These are phyloP conservation scores for Sminthopsis crassicaudata DNA, from an alignment of 2,113 vertebrate genomes.

Conservation along the genomic window DNA sequence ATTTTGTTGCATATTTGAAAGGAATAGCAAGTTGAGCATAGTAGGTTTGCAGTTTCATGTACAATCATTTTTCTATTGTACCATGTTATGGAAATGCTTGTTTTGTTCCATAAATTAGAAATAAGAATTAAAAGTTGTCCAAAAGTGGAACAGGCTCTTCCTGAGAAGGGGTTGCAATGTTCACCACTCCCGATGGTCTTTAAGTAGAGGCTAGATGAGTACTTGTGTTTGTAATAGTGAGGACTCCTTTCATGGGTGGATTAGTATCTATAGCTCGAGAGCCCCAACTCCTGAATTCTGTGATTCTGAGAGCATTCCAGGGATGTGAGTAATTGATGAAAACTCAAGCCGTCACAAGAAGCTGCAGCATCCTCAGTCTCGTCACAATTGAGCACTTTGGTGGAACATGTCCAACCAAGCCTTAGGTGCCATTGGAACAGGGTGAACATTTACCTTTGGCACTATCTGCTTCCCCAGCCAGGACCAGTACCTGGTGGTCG, in stretches of 20 bases:
- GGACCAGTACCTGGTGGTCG: not conserved
- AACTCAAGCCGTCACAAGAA: not conserved
- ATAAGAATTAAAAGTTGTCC: no score
- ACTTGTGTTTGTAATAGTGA: not conserved
- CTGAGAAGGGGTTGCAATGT: no score
- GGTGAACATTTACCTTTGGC: not conserved
- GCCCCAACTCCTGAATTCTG: not conserved
- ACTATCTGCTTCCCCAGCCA: not conserved
- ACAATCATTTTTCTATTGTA: no score
- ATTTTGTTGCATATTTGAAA: no score
- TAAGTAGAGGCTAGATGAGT: not conserved
- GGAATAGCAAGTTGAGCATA: no score
- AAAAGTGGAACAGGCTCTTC: no score
- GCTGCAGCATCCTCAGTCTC: not conserved
- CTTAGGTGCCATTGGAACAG: not conserved
- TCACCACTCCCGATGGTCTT: not conserved
- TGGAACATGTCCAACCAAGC: not conserved
- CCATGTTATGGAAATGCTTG: no score
- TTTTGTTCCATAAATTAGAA: no score
- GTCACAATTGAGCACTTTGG: not conserved
- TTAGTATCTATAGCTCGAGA: not conserved
- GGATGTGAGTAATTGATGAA: not conserved
- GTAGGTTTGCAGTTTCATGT: no score
- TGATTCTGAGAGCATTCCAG: not conserved
- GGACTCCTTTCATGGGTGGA: not conserved